Evolutionary conservation across 2,888 invertebrate species (phyloP).

Genomic region (Melanchra persicariae): DNA sequence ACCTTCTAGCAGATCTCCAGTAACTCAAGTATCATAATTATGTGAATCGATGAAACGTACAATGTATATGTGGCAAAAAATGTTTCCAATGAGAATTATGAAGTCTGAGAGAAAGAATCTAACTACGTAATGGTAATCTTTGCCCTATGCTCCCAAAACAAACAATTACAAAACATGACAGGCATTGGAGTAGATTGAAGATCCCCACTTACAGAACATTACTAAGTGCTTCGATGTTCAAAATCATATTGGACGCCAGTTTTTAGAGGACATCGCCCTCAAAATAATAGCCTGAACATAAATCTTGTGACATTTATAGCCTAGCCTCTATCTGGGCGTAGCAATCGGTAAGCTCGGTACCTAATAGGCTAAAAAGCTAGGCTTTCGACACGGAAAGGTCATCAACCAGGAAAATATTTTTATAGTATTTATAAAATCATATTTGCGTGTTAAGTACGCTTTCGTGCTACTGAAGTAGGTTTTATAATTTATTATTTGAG

Average conservation of each 20-base stretch:
- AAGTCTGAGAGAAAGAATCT: no score
- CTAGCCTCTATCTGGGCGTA: constrained; percentile 32
- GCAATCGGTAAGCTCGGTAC: constrained; percentile 2
- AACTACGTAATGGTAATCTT: no score
- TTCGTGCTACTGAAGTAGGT: constrained; percentile 19
- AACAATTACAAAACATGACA: not conserved
- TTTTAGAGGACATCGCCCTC: not conserved
- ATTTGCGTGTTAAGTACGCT: constrained; percentile 42
- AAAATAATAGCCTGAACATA: constrained; percentile 6
- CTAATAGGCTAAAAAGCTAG: constrained; percentile 17
- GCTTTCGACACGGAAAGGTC: constrained; percentile 34
- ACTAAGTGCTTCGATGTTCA: not conserved
- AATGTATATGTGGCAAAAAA: no score
- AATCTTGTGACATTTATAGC: constrained; percentile 31
- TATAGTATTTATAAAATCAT: constrained; percentile 5
- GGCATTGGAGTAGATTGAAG: not conserved
- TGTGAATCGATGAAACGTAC: no score
- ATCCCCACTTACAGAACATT: not conserved
- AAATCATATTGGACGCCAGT: not conserved
- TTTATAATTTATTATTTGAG: constrained; percentile 10
- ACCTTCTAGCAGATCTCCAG: no score
- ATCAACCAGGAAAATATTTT: constrained; percentile 16
- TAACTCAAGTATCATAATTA: no score
- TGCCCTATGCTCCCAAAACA: no score
- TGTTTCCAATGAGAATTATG: no score